A percentile compares a stretch with the other conserved stretches of the same genome.
Conservation (phyloP, 1,140 invertebrate genomes). For the Parasteatoda tepidariorum region DNA sequence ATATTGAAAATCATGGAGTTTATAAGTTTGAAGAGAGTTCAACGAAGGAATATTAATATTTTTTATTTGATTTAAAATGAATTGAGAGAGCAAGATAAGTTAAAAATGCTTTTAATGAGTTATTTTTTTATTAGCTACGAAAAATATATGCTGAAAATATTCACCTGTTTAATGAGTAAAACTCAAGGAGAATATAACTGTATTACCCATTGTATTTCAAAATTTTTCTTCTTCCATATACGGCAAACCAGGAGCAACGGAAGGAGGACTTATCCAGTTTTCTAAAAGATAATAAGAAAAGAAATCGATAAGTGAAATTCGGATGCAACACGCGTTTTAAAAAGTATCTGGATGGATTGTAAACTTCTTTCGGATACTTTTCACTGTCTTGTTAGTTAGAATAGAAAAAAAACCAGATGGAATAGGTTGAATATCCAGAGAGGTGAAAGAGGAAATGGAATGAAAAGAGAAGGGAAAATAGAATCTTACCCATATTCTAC, state of each 20-base stretch:
- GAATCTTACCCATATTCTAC: constrained; percentile 21
- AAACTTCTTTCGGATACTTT: constrained; percentile 31
- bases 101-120: too few relatives aligned
- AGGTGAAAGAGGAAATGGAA: constrained; percentile 2
- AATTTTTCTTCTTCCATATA: constrained; percentile 20
- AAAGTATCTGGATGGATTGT: constrained; percentile 21
- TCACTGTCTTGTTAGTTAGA: constrained; percentile 41
- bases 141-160: too few relatives aligned
- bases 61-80: too few relatives aligned
- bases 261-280: background rate
- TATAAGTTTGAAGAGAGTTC: too few relatives aligned
- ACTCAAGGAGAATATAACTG: too few relatives aligned
- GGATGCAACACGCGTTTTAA: constrained; percentile 17
- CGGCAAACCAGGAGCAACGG: background rate
- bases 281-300: background rate
- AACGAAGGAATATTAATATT: too few relatives aligned
- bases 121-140: too few relatives aligned
- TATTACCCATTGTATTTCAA: too few relatives aligned
- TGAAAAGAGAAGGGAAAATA: background rate
- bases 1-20: too few relatives aligned
- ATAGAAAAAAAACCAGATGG: too few relatives aligned
- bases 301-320: background rate
- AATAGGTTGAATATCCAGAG: constrained; percentile 3
- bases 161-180: too few relatives aligned
- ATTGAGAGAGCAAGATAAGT: too few relatives aligned